Evolutionary conservation across 2,113 vertebrate species (phyloP), one percentile per base, ranked within the genome.

Genomic region (Hemicordylus capensis): DNA sequence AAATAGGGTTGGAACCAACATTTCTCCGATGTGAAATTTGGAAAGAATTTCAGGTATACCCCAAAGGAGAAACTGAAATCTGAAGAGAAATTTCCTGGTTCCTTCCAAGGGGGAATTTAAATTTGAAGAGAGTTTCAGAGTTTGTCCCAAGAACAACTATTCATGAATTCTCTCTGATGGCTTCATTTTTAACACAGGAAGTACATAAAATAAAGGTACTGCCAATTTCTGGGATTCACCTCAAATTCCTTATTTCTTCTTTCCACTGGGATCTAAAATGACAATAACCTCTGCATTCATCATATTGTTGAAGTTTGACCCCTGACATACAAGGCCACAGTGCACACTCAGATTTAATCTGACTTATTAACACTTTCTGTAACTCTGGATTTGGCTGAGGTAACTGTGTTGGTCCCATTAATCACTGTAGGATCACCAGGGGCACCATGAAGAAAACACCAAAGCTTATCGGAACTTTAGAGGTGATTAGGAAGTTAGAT

Each of bases 301-400:
- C 94, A 92, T 91, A 88, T 97, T 96, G 96, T 97, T 96, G 92
- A 95, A 96, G 93, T 91, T 94, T 97, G 97, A 97, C 97, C 97
- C 95, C 85, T 97, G 95, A 97, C 96, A 96, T 91, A 84, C 85
- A 85, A 93, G 93, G 94, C 95, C 93, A 95, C 0, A n/a, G n/a
- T 88, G 91, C 88, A 72, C 94, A 88, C 93, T 79, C 87, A 56
- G 89, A 79, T 92, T 91, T 93, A 87, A 93, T 91, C 90, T 92
- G 90, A 92, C 95, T 96, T 96, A 97, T 96, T 97, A 97, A 98
- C 95, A 95, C 96, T 96, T 98, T 97, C 96, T 96, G 97, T 97
- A 97, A 94, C 97, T 98, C 97, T 95, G 93, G 85, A 94, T 88
- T 89, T 93, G 95, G 93, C 88, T 89, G 92, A 94, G 95, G 95